These are phyloP conservation scores for Lydus trimaculatus DNA, from an alignment of 2,888 invertebrate genomes.

Conservation along the genomic window DNA sequence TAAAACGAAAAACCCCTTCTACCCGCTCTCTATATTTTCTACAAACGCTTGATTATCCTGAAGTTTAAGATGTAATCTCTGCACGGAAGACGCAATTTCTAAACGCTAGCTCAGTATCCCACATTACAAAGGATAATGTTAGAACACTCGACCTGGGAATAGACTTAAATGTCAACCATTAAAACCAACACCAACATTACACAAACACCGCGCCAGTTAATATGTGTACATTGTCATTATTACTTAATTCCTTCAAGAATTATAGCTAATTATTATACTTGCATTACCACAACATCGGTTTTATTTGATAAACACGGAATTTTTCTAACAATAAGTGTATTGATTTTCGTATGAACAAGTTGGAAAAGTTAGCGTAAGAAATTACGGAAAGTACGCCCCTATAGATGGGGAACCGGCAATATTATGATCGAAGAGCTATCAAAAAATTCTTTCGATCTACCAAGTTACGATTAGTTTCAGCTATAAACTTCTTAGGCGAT, in stretches of 20 bases:
- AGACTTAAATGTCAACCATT: constrained; percentile 41
- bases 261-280: no score
- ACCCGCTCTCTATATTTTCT: neutral
- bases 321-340: no score
- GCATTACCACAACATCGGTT: neutral
- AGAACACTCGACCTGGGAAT: constrained; percentile 41
- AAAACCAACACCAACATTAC: constrained; percentile 30
- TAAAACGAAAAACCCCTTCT: neutral
- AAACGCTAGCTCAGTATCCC: constrained; percentile 38
- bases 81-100: constrained; percentile 31
- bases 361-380: constrained; percentile 26
- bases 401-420: constrained; percentile 22
- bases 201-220: constrained; percentile 13
- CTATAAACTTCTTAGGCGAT: constrained; percentile 31
- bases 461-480: constrained; percentile 40
- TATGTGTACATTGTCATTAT: neutral
- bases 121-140: constrained; percentile 44
- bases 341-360: neutral
- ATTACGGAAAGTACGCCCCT: constrained; percentile 20
- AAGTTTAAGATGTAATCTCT: constrained; percentile 25
- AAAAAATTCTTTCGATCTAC: constrained; percentile 33
- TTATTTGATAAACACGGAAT: no score
- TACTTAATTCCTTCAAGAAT: neutral
- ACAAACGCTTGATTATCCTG: neutral
- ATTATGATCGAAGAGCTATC: constrained; percentile 33